Evolutionary conservation across 2,797 vertebrate genomes (phyloP), one percentile per base, ranked within the genome.

Genomic region (Xerus rutilus): DNA sequence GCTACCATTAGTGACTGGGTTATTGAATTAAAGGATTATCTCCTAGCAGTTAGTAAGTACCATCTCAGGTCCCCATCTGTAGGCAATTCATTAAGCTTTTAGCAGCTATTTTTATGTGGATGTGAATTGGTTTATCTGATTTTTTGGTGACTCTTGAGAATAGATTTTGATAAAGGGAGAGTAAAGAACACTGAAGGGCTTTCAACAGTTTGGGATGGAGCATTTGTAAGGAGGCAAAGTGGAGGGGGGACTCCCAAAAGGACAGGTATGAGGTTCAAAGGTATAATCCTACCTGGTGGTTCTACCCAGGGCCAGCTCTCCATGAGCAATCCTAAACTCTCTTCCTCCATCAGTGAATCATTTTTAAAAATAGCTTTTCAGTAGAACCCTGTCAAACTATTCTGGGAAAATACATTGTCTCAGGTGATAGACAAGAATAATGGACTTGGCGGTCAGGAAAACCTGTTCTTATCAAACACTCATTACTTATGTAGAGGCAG

Each of bases 21-120:
- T 96, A 96, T 94, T 96, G 94, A 97, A 97, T 97, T 97, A 98
- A 96, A 96, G 94, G 96, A 96, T 98, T 96, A 97, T 96, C 94
- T 92, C 83, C 79, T 95, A 86, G 88, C 96, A 95, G 96, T 96
- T 96, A 96, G 81, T 94, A 95, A 96, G 95, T 92, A 69, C 91
- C 77, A 69, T 69, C 93, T 54, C 72, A 87, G 78, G 54, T 13
- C 89, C 90, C 88, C 83, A 94, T 96, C 97, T 96, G 89, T 89
- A 96, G 86, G 84, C 91, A 95, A 97, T 97, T 96, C 96, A 96
- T 98, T 95, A 96, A 97, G 94, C 94, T 98, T 98, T 97, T 95
- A 97, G 94, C 93, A 96, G 96, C 95, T 95, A 77, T 96, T 95
- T 94, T 43, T 96, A 94, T 89, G 67, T 82, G 93, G 86, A 94